Evolutionary conservation across 2,797 vertebrate species (phyloP), one percentile per base, ranked within the genome.

Genomic region (Darevskia nairensis): DNA sequence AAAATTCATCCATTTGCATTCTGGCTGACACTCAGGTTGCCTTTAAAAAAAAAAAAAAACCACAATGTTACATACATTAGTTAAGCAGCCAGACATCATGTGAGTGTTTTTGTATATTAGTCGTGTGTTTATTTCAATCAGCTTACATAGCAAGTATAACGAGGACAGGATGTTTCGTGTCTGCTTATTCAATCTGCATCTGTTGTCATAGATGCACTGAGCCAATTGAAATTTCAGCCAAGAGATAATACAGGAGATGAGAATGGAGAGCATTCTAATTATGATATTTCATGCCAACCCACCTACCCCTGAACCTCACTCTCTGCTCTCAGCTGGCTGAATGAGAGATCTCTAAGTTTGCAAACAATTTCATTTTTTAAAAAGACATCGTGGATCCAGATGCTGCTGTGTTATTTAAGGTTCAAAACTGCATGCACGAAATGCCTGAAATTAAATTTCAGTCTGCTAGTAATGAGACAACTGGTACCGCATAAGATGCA

Each of bases 1-100:
- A 82, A 92, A 92, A 92, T n/a, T 41, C 79, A 80, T 86, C 77
- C 86, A 69, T 93, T 91, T 91, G 82, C 71, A 92, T 95, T 92
- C 93, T 80, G 77, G 84, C 81, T 88, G 75, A 87, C 84, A 89
- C 80, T 23, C 84, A 92, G 75, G 21, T 87, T 93, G 81, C 82
- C 86, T 90, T 91, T 94, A 91, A 59, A 91, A 85, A 93, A 95
- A 0, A 50, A 11, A 0, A 55, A 55, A 13, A 15, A 55, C n/a
- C n/a, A 13, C 50, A 55, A 55, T 19, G 55, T 21, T 82, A 78
- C 81, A 81, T 92, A 75, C 86, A 84, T 25, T 32, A 81, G 76
- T 89, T 93, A 77, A 0, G 0, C 83, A 92, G 71, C 29, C 85
- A 91, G 86, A 89, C 39, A 89, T 77, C 66, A 75, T 61, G 64